phyloP scores from a whole-genome alignment of 92 coral and sea anemone genomes.

The Isaurus tuberculatus region DNA sequence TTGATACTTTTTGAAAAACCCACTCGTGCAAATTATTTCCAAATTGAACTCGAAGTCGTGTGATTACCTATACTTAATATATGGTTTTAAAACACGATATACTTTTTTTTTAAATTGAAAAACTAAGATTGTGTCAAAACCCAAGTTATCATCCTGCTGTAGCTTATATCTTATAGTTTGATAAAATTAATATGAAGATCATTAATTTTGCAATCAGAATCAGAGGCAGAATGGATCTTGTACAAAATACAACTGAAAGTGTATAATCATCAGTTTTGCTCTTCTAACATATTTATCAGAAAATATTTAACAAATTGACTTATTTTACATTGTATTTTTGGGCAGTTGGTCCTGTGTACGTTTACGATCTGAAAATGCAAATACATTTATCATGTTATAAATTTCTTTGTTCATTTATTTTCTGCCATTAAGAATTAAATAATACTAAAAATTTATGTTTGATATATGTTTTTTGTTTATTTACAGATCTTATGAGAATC shows the following conservation, averaged over 20 bases:
- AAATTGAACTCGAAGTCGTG: too few species aligned
- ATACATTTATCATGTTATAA: background rate
- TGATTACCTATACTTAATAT: too few species aligned
- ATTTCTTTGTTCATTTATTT: background rate
- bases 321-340: background rate
- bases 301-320: background rate
- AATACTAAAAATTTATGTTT: background rate
- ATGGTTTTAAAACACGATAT: too few species aligned
- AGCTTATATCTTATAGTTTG: background rate
- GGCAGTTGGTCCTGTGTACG: slow-evolving; percentile 4
- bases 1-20: too few species aligned
- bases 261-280: background rate
- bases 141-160: background rate
- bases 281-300: background rate
- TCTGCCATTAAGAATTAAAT: background rate
- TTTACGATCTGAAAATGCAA: slow-evolving; percentile 9
- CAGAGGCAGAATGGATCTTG: slow-evolving; percentile 9
- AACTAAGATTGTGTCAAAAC: background rate
- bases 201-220: slow-evolving; percentile 3
- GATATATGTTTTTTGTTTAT: slow-evolving; percentile 19
- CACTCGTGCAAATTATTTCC: too few species aligned
- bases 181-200: background rate
- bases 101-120: too few species aligned
- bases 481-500: slow-evolving; percentile 22
- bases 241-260: slow-evolving; percentile 3